A percentile compares a stretch with the other conserved stretches of the same genome.
These are phyloP conservation scores for Matsumurasca onukii DNA, from an alignment of 1,140 invertebrate species.

Conservation along the genomic window DNA sequence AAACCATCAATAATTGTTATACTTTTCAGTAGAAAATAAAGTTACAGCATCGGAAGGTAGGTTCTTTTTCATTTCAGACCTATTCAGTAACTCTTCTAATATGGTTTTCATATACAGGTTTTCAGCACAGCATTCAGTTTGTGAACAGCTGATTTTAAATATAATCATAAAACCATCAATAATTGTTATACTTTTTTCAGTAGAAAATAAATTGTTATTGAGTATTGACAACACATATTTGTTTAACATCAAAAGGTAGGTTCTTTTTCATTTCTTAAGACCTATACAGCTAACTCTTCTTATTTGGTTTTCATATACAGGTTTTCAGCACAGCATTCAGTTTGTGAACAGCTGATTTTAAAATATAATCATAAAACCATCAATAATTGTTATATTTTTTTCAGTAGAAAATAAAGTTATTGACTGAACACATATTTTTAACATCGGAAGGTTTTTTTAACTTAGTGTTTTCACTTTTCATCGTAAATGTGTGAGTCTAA, in stretches of 20 bases:
- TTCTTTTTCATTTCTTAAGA: background rate
- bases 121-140: background rate
- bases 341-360: conserved; percentile 12
- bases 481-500: too few species aligned
- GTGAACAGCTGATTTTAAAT: conserved; percentile 13
- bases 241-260: background rate
- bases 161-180: background rate
- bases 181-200: too few species aligned
- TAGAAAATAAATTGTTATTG: too few species aligned
- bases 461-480: too few species aligned
- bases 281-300: too few species aligned
- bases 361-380: conserved; percentile 16
- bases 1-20: conserved; percentile 8
- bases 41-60: background rate
- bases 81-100: too few species aligned
- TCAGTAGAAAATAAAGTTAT: too few species aligned
- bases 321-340: background rate
- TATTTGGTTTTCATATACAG: background rate
- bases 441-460: too few species aligned
- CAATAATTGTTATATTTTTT: too few species aligned
- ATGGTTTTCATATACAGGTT: conserved; percentile 2
- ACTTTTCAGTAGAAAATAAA: too few species aligned
- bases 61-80: background rate
- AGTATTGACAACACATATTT: too few species aligned
- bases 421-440: too few species aligned